Base-by-base conservation (phyloP, 2,888 invertebrate genomes). In the Drymonia ruficornis region DNA sequence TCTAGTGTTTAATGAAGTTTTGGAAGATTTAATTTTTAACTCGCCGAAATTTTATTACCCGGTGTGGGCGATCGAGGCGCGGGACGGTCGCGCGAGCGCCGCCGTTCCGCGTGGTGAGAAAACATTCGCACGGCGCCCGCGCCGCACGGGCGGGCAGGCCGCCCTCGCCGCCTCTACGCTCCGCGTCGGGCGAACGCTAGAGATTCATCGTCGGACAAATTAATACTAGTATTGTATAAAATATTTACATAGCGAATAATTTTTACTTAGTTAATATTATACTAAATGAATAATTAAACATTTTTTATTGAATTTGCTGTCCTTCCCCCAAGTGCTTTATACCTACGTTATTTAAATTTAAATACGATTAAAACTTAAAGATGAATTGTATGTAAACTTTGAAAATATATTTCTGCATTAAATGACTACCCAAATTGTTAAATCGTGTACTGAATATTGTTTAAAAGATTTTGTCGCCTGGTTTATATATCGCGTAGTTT, bases 271-370 rank as follows among this genome's bases (percentile, higher is more conserved):
- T 92, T 92, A 91, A 87, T 89, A 83, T 84, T 47, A 72, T 84
- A 90, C 81, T 89, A 89, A 91, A 90, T 88, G 86, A 88, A 88
- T 89, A 88, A 87, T 84, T 84, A 84, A 90, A 88, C 86, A 86
- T 91, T 93, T 93, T 91, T 93, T 89, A 93, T 93, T 93, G 89
- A 90, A 93, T 93, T 93, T 92, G 93, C 93, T 93, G 91, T 93
- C 93, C 93, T 93, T 92, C 90, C 93, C 93, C 93, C 87, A 93
- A 93, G 93, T 93, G 93, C 93, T 93, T 93, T 93, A 93, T 92
- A 89, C 87, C 87, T 89, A 92, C 89, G 91, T 93, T 91, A 91
- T 90, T 93, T 89, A 89, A 87, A 90, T 87, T 88, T 83, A 90
- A 91, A 90, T 89, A 91, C 91, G 87, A 88, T 87, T 91, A 89